These are phyloP conservation scores for Drosophila serrata DNA, from an alignment of 1,140 invertebrate species.

Conservation along the genomic window DNA sequence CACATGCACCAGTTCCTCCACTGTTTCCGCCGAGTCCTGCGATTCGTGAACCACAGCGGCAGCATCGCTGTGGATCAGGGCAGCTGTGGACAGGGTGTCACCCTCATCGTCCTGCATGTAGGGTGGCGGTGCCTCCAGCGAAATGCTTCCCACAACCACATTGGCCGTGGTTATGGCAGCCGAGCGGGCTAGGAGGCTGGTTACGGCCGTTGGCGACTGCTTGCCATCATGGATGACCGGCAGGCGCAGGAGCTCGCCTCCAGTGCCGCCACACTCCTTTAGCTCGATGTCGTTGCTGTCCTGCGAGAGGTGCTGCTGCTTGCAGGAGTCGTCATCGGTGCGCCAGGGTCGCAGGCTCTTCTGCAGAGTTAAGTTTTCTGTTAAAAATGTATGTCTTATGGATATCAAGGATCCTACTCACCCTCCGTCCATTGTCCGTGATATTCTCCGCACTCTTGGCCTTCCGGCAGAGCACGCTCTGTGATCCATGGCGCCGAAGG, in stretches of 20 bases:
- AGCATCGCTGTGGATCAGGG: constrained; percentile 63
- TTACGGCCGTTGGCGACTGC: constrained; percentile 62
- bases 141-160: constrained; percentile 81
- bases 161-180: constrained; percentile 79
- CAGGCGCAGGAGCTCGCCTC: constrained; percentile 61
- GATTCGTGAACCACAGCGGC: constrained; percentile 67
- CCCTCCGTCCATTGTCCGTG: constrained; percentile 85
- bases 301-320: constrained; percentile 59
- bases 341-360: constrained; percentile 80
- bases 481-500: constrained; percentile 91
- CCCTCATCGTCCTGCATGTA: constrained; percentile 79
- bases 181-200: constrained; percentile 62
- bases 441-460: constrained; percentile 91
- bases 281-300: constrained; percentile 72
- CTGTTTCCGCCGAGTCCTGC: constrained; percentile 79
- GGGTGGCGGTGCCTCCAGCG: constrained; percentile 77
- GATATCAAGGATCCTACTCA: constrained; percentile 9
- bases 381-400: background rate
- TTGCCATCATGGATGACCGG: constrained; percentile 68
- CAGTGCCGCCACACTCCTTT: constrained; percentile 67
- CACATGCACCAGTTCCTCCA: constrained; percentile 76
- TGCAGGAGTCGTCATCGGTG: constrained; percentile 76
- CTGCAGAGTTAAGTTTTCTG: constrained; percentile 40
- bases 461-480: constrained; percentile 91
- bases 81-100: constrained; percentile 57